phyloP scores from a whole-genome alignment of 2,797 vertebrate genomes.

The Kryptopterus vitreolus region DNA sequence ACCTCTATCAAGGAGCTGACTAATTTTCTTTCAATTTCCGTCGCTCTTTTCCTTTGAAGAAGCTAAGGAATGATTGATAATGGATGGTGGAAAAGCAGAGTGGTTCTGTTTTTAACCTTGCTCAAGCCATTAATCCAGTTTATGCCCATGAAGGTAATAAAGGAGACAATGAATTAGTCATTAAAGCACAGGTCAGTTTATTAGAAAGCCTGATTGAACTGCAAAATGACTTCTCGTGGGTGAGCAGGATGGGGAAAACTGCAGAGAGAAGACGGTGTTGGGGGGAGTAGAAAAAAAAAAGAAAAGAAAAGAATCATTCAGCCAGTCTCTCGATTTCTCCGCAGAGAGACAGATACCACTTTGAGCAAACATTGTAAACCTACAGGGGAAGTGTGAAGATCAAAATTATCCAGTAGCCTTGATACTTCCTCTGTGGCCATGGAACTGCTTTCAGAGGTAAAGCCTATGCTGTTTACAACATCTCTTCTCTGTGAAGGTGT shows the following conservation, averaged over 20 bases:
- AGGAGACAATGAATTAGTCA: slow-evolving; percentile 81
- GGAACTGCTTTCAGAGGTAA: slow-evolving; percentile 18
- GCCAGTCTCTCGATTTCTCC: slow-evolving; percentile 23
- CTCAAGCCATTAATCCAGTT: slow-evolving; percentile 80
- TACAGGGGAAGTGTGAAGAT: slow-evolving; percentile 20
- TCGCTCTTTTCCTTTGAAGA: slow-evolving; percentile 68
- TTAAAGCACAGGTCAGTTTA: slow-evolving; percentile 81
- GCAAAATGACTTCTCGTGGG: slow-evolving; percentile 74
- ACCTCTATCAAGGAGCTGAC: slow-evolving; percentile 76
- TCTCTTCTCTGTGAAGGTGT: slow-evolving; percentile 23
- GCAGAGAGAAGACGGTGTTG: slow-evolving; percentile 18
- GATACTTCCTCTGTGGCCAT: slow-evolving; percentile 22
- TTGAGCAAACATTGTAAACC: slow-evolving; percentile 28
- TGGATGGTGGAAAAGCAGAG: slow-evolving; percentile 73
- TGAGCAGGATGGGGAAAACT: slow-evolving; percentile 52
- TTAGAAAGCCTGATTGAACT: slow-evolving; percentile 81
- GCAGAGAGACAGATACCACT: slow-evolving; percentile 7
- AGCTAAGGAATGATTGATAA: slow-evolving; percentile 80
- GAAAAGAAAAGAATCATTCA: slow-evolving; percentile 22
- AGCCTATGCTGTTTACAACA: not conserved
- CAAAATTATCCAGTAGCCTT: slow-evolving; percentile 35
- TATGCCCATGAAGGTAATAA: slow-evolving; percentile 79
- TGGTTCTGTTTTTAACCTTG: slow-evolving; percentile 82
- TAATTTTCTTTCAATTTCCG: slow-evolving; percentile 78
- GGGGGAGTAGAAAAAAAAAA: no score